These are phyloP conservation scores for Cyclophora albipunctata DNA, from an alignment of 2,888 invertebrate species.

Conservation along the genomic window DNA sequence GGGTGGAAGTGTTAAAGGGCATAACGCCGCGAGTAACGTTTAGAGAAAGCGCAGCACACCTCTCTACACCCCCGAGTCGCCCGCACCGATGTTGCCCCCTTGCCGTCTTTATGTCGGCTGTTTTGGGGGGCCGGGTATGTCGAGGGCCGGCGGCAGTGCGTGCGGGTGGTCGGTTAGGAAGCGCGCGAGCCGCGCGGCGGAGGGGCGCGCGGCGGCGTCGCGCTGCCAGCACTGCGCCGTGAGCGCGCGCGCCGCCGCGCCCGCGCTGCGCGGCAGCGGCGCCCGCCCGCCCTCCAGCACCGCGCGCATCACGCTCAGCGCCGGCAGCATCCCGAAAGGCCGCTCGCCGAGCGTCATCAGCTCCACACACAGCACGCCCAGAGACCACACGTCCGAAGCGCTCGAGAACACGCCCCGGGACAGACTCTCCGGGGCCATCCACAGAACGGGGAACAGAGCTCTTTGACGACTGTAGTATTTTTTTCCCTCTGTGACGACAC, in stretches of 20 bases:
- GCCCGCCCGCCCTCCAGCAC: constrained; percentile 79
- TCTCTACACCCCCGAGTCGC: too few species aligned
- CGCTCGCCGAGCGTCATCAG: constrained; percentile 91
- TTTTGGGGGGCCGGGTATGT: constrained; percentile 8
- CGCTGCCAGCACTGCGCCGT: constrained; percentile 86
- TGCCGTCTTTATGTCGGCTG: too few species aligned
- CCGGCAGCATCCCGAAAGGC: constrained; percentile 86
- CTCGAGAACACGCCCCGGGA: constrained; percentile 85
- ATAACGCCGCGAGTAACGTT: too few species aligned
- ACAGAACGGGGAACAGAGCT: constrained; percentile 88
- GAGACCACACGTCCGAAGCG: constrained; percentile 91
- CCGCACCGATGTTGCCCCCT: too few species aligned
- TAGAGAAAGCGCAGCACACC: too few species aligned
- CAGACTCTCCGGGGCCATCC: constrained; percentile 94
- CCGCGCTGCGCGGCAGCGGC: constrained; percentile 77
- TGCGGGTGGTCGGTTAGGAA: constrained; percentile 83
- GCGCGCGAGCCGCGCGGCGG: constrained; percentile 82
- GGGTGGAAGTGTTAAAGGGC: too few species aligned
- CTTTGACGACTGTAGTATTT: constrained; percentile 88
- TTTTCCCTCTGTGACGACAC: constrained; percentile 80
- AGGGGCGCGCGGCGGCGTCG: constrained; percentile 79
- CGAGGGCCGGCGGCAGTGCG: constrained; percentile 28
- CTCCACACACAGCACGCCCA: constrained; percentile 88
- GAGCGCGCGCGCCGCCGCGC: constrained; percentile 62
- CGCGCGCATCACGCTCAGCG: constrained; percentile 77